Percentiles rank a stretch among this genome's conserved stretches.
Evolutionary conservation across 2,113 vertebrate genomes (phyloP).

Genomic region (Protomyctophum bolini): DNA sequence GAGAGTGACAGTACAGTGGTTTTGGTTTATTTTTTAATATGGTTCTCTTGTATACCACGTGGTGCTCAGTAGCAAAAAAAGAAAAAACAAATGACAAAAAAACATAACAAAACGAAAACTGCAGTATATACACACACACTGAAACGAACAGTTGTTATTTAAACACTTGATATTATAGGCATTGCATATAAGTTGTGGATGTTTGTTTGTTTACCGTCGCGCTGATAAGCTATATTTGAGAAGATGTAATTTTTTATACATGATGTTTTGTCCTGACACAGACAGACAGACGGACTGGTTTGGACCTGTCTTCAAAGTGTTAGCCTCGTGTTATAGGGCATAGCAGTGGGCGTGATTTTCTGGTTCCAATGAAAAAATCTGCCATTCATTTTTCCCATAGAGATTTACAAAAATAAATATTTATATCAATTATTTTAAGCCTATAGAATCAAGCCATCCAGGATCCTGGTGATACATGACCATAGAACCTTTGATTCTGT

Average conservation of each 20-base stretch:
- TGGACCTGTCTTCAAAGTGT: no score
- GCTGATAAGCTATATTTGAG: background rate
- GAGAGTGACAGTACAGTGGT: background rate
- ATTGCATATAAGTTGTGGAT: conserved; percentile 3
- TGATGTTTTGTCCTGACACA: background rate
- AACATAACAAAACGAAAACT: background rate
- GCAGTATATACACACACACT: background rate
- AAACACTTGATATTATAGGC: background rate
- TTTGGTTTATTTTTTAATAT: background rate
- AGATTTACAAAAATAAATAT: no score
- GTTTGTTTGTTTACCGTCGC: conserved; percentile 6
- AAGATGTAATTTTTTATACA: background rate
- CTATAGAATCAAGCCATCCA: no score
- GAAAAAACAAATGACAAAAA: background rate
- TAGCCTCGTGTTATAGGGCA: no score
- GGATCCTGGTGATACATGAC: no score
- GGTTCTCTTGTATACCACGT: background rate
- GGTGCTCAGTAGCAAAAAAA: conserved; percentile 14
- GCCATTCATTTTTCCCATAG: no score
- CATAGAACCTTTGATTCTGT: no score
- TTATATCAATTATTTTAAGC: no score
- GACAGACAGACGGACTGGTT: no score
- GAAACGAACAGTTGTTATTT: background rate
- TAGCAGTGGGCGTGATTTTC: no score
- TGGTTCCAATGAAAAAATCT: no score